A percentile compares a stretch with the other conserved stretches of the same genome.
Evolutionary conservation across 2,797 vertebrate species (phyloP).

Genomic region (Schizopygopsis malacanthus): DNA sequence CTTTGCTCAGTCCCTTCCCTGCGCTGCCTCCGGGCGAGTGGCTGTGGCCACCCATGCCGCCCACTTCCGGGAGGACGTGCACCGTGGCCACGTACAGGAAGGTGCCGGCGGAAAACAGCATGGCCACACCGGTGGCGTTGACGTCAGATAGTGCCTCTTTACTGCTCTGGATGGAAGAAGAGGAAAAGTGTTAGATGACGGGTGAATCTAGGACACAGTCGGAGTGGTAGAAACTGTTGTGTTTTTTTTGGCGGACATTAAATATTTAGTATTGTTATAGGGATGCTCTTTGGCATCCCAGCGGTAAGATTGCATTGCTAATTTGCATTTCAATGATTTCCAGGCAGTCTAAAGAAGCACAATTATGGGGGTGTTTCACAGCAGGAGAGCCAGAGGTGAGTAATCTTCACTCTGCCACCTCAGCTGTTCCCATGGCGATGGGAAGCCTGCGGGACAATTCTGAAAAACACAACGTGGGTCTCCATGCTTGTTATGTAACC

Average conservation of each 20-base stretch:
- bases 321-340: neutral
- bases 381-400: constrained; percentile 23
- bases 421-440: constrained; percentile 30
- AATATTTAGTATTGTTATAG: constrained; percentile 13
- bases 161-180: constrained; percentile 86
- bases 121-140: constrained; percentile 97
- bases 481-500: constrained; percentile 21
- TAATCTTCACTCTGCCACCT: constrained; percentile 18
- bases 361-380: constrained; percentile 4
- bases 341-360: neutral
- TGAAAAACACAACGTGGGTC: neutral
- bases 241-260: neutral
- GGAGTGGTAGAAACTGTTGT: neutral
- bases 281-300: neutral
- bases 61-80: constrained; percentile 97
- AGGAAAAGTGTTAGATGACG: neutral
- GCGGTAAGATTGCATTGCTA: neutral
- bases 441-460: neutral
- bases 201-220: constrained; percentile 13
- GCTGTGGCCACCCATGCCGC: constrained; percentile 90
- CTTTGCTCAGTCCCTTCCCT: constrained; percentile 92
- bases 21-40: constrained; percentile 82
- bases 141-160: constrained; percentile 96
- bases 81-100: constrained; percentile 99
- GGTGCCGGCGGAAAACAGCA: constrained; percentile 98